phyloP scores from a whole-genome alignment of 2,113 vertebrate genomes.

The Cervus canadensis region DNA sequence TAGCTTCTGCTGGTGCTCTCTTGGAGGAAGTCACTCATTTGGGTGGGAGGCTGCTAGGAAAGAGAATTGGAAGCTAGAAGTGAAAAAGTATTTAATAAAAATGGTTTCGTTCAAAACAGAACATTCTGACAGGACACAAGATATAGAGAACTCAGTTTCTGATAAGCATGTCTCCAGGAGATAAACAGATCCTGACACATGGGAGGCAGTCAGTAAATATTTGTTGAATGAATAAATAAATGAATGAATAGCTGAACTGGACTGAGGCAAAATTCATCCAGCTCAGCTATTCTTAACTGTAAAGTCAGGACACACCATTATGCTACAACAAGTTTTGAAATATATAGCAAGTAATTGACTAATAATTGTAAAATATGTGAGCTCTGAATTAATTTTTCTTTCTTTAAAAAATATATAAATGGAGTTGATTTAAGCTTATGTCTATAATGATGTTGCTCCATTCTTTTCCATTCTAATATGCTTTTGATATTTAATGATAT shows the following conservation, averaged over 20 bases:
- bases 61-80: neutral
- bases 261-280: neutral
- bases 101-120: neutral
- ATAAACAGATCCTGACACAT: neutral
- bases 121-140: neutral
- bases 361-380: conserved; percentile 3
- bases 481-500: conserved; percentile 33
- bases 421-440: conserved; percentile 2
- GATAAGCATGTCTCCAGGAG: neutral
- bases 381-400: neutral
- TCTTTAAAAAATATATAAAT: neutral
- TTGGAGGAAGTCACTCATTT: neutral
- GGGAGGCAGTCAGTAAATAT: neutral
- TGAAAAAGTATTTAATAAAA: neutral
- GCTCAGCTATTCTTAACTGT: neutral
- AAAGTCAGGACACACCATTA: neutral
- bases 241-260: neutral
- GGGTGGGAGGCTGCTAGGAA: neutral
- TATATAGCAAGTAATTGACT: neutral
- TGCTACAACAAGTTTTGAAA: neutral
- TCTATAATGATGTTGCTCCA: neutral
- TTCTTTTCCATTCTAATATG: neutral
- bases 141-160: neutral
- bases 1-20: neutral
- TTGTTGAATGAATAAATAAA: neutral